These are phyloP conservation scores for Drosophila sturtevanti DNA, from an alignment of 1,140 invertebrate genomes.

Conservation along the genomic window DNA sequence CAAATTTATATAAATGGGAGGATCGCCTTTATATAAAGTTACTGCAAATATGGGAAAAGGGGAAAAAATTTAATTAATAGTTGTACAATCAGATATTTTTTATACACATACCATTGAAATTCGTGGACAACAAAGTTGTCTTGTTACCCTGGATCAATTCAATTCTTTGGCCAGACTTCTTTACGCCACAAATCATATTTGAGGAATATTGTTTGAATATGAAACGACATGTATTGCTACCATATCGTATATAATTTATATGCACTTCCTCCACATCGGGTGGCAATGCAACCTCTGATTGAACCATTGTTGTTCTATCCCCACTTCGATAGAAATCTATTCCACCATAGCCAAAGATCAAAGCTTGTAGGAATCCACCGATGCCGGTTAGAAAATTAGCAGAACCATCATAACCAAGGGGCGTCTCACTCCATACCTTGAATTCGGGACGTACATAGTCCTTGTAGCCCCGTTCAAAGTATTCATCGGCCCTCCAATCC, in stretches of 20 bases:
- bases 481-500: conserved; percentile 70
- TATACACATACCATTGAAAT: conserved; percentile 36
- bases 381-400: conserved; percentile 85
- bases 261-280: conserved; percentile 45
- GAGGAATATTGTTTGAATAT: conserved; percentile 15
- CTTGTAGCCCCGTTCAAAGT: conserved; percentile 84
- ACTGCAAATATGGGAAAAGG: conserved; percentile 21
- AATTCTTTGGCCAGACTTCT: conserved; percentile 8
- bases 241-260: conserved; percentile 47
- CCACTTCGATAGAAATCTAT: conserved; percentile 82
- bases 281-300: not conserved
- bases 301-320: conserved; percentile 23
- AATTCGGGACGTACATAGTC: conserved; percentile 84
- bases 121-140: conserved; percentile 15
- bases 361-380: conserved; percentile 84
- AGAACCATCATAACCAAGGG: conserved; percentile 83
- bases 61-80: not conserved
- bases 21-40: conserved; percentile 24
- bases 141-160: conserved; percentile 51
- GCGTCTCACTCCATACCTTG: conserved; percentile 84
- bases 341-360: conserved; percentile 84
- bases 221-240: conserved; percentile 28
- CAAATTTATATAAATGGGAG: conserved; percentile 25
- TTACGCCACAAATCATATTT: conserved; percentile 18
- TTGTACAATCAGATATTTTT: not conserved